Conservation (phyloP, 2,113 vertebrate species). For the Tupaia chinensis region DNA sequence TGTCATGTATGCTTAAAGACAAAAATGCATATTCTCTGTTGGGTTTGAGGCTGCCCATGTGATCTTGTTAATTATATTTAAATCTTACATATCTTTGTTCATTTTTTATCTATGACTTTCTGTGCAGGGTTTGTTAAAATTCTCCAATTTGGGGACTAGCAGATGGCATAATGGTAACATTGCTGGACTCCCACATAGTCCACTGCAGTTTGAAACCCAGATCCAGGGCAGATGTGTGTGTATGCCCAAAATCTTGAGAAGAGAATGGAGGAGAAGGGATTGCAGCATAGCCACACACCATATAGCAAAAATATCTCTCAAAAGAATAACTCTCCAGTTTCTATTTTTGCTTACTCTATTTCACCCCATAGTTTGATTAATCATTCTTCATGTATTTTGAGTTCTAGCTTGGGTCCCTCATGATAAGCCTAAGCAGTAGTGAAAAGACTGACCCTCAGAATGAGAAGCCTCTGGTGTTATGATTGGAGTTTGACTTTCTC, state of each 20-base stretch:
- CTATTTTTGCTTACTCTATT: background rate
- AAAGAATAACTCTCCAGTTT: background rate
- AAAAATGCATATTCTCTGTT: background rate
- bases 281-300: too few species aligned
- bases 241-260: too few species aligned
- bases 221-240: too few species aligned
- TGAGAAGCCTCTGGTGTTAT: background rate
- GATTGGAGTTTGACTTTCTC: background rate
- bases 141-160: too few species aligned
- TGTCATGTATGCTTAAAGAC: background rate
- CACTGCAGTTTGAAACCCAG: too few species aligned
- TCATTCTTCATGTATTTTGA: background rate
- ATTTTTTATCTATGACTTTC: background rate
- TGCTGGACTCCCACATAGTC: too few species aligned
- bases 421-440: background rate
- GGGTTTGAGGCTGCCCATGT: background rate
- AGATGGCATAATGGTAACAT: too few species aligned
- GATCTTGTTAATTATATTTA: slow-evolving; percentile 19
- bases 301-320: too few species aligned
- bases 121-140: background rate
- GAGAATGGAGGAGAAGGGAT: too few species aligned
- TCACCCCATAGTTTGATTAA: background rate
- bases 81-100: background rate
- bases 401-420: background rate
- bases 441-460: background rate